These are phyloP conservation scores for Conger conger DNA, from an alignment of 2,113 vertebrate species.

Conservation along the genomic window DNA sequence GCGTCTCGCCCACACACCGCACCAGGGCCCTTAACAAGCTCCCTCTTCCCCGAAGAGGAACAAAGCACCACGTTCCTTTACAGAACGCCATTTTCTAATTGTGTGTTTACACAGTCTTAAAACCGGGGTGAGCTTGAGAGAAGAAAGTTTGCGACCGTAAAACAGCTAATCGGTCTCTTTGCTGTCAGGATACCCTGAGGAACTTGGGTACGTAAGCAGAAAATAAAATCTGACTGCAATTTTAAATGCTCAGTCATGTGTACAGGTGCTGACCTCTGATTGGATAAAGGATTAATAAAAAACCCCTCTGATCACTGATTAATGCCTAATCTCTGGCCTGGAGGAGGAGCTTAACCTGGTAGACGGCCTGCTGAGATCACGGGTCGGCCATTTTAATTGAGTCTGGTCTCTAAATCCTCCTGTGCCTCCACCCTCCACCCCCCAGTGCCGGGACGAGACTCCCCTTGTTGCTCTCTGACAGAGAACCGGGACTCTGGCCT, in stretches of 20 bases:
- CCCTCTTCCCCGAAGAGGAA: neutral
- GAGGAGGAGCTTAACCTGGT: neutral
- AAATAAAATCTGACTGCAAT: conserved; percentile 24
- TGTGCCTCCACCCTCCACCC: neutral
- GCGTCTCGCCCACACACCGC: neutral
- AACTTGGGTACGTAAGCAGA: neutral
- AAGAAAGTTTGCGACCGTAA: neutral
- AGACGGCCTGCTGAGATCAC: neutral
- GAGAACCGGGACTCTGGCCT: neutral
- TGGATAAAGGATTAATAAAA: neutral
- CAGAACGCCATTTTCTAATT: neutral
- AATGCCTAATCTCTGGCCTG: conserved; percentile 34
- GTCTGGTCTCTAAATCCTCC: neutral
- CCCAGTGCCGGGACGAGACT: neutral
- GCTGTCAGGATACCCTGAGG: neutral
- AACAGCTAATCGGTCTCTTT: neutral
- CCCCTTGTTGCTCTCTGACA: neutral
- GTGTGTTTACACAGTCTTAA: neutral
- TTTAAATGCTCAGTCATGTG: conserved; percentile 26
- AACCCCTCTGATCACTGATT: conserved; percentile 10
- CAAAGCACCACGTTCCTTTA: neutral
- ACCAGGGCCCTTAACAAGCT: neutral
- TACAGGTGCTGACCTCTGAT: conserved; percentile 34
- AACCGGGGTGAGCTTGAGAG: neutral
- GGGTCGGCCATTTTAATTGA: conserved; percentile 15